Evolutionary conservation across 2,888 invertebrate species (phyloP).

Genomic region (Athalia rosae): DNA sequence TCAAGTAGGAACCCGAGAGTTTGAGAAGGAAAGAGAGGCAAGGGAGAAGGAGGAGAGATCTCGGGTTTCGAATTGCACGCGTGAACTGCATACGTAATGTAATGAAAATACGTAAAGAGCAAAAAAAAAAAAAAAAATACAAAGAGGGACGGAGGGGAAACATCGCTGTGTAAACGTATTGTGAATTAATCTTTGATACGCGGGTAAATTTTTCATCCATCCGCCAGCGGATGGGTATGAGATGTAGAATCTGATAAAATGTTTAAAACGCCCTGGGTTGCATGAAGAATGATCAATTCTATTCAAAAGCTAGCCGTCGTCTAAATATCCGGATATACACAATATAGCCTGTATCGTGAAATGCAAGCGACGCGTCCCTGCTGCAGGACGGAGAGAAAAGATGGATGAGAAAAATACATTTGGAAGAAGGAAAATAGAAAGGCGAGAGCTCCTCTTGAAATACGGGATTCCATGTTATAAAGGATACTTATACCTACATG

Average conservation of each 20-base stretch:
- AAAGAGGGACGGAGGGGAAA: neutral
- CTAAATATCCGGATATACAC: slow-evolving; percentile 38
- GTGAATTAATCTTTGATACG: slow-evolving; percentile 39
- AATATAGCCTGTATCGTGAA: slow-evolving; percentile 3
- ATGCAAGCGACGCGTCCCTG: too few species aligned
- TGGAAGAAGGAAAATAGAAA: neutral
- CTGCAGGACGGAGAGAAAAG: slow-evolving; percentile 5
- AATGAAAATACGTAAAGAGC: slow-evolving; percentile 3
- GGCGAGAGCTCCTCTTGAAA: slow-evolving; percentile 27
- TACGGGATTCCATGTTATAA: slow-evolving; percentile 12
- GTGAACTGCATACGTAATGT: slow-evolving; percentile 28
- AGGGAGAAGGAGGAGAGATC: neutral
- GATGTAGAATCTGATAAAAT: slow-evolving; percentile 43
- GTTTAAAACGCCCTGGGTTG: slow-evolving; percentile 37
- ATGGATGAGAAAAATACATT: slow-evolving; percentile 1
- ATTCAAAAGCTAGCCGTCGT: slow-evolving; percentile 30
- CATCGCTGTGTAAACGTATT: slow-evolving; percentile 37
- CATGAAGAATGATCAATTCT: slow-evolving; percentile 39
- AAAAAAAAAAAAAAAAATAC: too few species aligned
- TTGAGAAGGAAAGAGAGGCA: too few species aligned
- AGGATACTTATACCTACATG: slow-evolving; percentile 24
- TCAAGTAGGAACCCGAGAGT: slow-evolving; percentile 2
- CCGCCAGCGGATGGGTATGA: slow-evolving; percentile 33
- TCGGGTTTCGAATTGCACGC: slow-evolving; percentile 28
- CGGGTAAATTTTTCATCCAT: slow-evolving; percentile 38